These are phyloP conservation scores for Cantharis flavilabris DNA, from an alignment of 2,888 invertebrate genomes.

Conservation along the genomic window DNA sequence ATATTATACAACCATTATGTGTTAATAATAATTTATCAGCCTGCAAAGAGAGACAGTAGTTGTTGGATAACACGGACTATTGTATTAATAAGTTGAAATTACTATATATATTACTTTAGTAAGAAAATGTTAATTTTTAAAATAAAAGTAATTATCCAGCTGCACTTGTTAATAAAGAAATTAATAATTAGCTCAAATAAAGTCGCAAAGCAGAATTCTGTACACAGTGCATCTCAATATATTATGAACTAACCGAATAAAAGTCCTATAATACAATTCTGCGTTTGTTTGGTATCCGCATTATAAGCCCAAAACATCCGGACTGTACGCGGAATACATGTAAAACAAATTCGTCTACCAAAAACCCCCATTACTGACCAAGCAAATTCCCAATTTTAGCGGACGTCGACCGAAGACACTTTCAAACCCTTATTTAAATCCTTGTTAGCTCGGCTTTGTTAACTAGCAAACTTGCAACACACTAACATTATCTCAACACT, in stretches of 20 bases:
- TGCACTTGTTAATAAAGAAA: not conserved
- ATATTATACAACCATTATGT: too few relatives aligned
- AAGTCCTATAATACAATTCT: conserved; percentile 14
- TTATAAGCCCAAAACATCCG: conserved; percentile 28
- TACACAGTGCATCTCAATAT: conserved; percentile 16
- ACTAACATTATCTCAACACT: conserved; percentile 21
- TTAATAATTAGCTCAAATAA: not conserved
- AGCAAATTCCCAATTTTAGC: conserved; percentile 18
- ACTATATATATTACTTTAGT: too few relatives aligned
- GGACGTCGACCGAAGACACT: conserved; percentile 23
- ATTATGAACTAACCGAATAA: conserved; percentile 7
- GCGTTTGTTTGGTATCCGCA: conserved; percentile 20
- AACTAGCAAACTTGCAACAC: conserved; percentile 25
- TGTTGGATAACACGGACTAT: too few relatives aligned
- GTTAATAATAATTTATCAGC: too few relatives aligned
- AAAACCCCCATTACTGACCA: conserved; percentile 19
- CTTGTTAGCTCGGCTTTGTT: conserved; percentile 26
- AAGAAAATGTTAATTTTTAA: too few relatives aligned
- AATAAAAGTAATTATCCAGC: too few relatives aligned
- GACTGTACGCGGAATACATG: conserved; percentile 21
- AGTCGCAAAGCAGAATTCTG: not conserved
- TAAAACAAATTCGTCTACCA: conserved; percentile 23
- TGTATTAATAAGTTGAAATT: too few relatives aligned
- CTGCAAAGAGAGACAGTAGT: too few relatives aligned
- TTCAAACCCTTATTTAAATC: conserved; percentile 23